phyloP scores from a whole-genome alignment of 2,797 vertebrate species.

The Poecilia wingei region DNA sequence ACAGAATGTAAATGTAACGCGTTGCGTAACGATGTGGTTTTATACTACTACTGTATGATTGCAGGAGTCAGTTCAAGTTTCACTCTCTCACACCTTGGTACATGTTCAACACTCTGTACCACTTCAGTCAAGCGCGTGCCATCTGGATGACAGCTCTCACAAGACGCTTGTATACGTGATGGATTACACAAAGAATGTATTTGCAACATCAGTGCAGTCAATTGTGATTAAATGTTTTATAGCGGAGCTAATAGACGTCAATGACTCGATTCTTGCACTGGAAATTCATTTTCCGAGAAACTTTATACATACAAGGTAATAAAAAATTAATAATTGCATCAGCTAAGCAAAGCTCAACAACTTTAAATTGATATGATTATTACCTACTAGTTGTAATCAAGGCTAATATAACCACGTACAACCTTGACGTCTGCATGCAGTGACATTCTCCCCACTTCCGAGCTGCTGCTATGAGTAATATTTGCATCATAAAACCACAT shows the following conservation, averaged over 20 bases:
- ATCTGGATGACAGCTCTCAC: background rate
- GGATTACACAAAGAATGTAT: background rate
- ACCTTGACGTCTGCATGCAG: background rate
- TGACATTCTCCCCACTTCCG: background rate
- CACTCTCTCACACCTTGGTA: background rate
- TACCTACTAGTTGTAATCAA: background rate
- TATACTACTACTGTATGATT: background rate
- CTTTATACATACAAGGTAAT: background rate
- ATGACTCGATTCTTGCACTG: background rate
- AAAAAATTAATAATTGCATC: background rate
- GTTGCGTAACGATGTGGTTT: background rate
- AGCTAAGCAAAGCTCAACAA: background rate
- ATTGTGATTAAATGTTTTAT: background rate
- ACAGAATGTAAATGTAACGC: background rate
- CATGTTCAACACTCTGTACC: background rate
- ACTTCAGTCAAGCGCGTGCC: background rate
- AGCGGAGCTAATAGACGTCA: background rate
- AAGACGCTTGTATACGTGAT: background rate
- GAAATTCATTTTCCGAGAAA: background rate
- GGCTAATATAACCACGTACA: slow-evolving; percentile 11
- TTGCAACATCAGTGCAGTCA: background rate
- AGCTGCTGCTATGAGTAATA: slow-evolving; percentile 6
- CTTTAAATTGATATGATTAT: background rate
- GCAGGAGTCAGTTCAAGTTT: background rate
- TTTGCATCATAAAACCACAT: slow-evolving; percentile 11